Percentiles rank a stretch among this genome's conserved stretches.
phyloP scores from a whole-genome alignment of 2,113 vertebrate species.

The Carlito syrichta region DNA sequence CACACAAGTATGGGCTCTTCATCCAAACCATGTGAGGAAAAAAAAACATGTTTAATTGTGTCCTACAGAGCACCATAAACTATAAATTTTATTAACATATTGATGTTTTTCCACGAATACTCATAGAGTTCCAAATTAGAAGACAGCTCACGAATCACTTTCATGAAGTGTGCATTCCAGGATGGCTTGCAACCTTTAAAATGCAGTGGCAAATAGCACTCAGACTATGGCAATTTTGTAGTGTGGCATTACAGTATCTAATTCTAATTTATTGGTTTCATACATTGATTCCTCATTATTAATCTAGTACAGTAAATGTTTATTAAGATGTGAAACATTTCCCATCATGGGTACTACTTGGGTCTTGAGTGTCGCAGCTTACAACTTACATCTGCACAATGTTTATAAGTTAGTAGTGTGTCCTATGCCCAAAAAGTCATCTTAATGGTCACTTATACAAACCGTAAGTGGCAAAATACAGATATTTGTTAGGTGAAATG shows the following conservation, averaged over 20 bases:
- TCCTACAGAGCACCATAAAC: neutral
- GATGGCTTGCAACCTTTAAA: accelerated
- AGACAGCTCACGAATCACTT: accelerated
- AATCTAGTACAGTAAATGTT: neutral
- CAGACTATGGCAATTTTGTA: accelerated
- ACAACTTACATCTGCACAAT: neutral
- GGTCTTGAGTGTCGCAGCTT: neutral
- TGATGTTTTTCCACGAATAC: neutral
- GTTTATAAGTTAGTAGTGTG: neutral
- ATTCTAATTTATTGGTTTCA: neutral
- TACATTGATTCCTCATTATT: neutral
- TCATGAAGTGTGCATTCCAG: neutral
- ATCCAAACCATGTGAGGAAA: neutral
- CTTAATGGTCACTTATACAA: neutral
- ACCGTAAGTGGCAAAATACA: neutral
- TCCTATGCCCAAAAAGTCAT: neutral
- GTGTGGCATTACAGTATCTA: accelerated
- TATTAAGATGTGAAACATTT: neutral
- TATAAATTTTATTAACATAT: neutral
- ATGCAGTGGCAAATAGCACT: accelerated
- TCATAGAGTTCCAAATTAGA: neutral
- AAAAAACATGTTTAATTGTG: neutral
- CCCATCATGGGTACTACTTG: accelerated
- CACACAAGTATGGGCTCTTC: neutral
- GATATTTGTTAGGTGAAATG: neutral